Conservation (phyloP, 2,113 vertebrate genomes). For the Pseudonaja textilis region DNA sequence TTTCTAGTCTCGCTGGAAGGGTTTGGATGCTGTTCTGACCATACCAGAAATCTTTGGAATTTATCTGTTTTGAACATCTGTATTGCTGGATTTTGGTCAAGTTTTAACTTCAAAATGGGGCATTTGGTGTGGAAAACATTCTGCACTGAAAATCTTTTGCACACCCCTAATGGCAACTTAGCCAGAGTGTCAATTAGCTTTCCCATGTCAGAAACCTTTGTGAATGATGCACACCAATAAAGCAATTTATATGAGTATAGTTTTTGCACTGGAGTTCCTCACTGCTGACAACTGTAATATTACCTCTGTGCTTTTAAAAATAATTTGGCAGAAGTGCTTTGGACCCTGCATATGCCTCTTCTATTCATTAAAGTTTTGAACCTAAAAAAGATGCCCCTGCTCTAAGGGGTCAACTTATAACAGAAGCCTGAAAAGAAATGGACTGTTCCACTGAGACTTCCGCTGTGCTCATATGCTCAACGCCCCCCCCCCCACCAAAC, state of each 20-base stretch:
- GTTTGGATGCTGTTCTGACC: not conserved
- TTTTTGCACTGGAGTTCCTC: not conserved
- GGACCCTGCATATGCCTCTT: not conserved
- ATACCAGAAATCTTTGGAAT: not conserved
- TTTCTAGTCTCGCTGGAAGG: not conserved
- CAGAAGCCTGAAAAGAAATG: not conserved
- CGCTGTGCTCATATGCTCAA: not conserved
- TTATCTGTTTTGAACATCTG: not conserved
- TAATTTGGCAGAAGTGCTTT: not conserved
- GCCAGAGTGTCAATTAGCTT: not conserved
- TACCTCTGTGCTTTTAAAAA: not conserved
- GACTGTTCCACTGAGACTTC: not conserved
- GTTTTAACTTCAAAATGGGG: not conserved
- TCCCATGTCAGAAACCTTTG: not conserved
- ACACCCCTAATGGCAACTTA: not conserved
- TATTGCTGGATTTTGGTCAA: not conserved
- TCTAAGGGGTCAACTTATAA: not conserved
- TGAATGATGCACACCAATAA: not conserved
- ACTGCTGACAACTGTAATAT: not conserved
- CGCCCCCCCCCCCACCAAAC: no score
- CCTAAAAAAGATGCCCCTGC: not conserved
- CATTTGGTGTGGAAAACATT: not conserved
- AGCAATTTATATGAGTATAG: not conserved
- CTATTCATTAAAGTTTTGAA: not conserved
- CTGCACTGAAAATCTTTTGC: not conserved